Percentiles rank a stretch among this genome's conserved stretches.
Evolutionary conservation across 2,113 vertebrate species (phyloP).

Genomic region (Syngnathus typhle): DNA sequence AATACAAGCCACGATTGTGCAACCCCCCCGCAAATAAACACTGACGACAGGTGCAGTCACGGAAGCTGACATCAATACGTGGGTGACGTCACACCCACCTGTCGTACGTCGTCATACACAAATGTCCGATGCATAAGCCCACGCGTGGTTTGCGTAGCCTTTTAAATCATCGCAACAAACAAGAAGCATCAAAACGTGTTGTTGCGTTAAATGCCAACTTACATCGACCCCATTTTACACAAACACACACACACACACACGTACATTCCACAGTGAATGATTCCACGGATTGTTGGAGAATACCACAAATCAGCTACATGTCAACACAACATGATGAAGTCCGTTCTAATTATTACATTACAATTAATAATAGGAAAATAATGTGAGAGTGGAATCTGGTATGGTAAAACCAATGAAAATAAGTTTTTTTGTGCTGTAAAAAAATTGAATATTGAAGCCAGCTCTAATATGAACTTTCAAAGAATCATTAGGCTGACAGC

Average conservation of each 20-base stretch:
- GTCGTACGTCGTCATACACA: conserved; percentile 23
- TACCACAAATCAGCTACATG: conserved; percentile 54
- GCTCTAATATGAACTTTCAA: too few species aligned
- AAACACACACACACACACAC: conserved; percentile 14
- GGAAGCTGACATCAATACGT: conserved; percentile 21
- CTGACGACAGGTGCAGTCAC: background rate
- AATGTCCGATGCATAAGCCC: background rate
- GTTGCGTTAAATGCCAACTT: conserved; percentile 60
- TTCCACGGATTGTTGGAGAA: conserved; percentile 47
- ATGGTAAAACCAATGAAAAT: background rate
- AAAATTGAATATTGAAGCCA: background rate
- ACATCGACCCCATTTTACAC: conserved; percentile 49
- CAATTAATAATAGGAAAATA: background rate
- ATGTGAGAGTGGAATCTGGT: background rate
- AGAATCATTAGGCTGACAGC: background rate
- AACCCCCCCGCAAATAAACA: background rate
- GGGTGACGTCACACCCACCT: conserved; percentile 37
- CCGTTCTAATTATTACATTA: background rate
- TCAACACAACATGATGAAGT: conserved; percentile 23
- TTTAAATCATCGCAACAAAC: conserved; percentile 25
- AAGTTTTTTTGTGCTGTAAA: too few species aligned
- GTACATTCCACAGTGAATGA: conserved; percentile 41
- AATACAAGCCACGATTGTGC: background rate
- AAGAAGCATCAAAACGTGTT: conserved; percentile 26
- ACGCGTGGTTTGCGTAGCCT: background rate